phyloP scores from a whole-genome alignment of 92 coral and sea anemone genomes.

The Hydrozoanthus gracilis region DNA sequence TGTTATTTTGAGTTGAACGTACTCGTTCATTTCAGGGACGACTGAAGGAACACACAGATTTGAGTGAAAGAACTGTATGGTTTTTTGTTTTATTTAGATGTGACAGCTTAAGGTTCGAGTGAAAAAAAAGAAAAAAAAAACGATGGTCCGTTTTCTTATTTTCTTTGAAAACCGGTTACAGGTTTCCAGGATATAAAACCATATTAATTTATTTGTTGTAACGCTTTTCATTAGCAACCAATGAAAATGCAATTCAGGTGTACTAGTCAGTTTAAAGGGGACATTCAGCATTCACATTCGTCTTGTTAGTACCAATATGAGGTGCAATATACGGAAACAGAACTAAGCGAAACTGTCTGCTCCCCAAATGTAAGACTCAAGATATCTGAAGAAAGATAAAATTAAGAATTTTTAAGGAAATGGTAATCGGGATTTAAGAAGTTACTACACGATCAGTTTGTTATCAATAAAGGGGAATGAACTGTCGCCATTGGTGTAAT shows the following conservation, averaged over 20 bases:
- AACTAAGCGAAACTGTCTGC: too few species aligned
- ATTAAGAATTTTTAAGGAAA: background rate
- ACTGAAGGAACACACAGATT: background rate
- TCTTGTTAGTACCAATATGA: too few species aligned
- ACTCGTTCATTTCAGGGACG: background rate
- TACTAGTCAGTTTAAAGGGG: too few species aligned
- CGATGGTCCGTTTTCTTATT: background rate
- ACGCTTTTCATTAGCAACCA: too few species aligned
- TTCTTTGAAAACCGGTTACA: background rate
- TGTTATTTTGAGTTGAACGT: background rate
- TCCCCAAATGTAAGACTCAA: too few species aligned
- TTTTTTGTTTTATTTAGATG: background rate
- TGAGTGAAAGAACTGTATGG: background rate
- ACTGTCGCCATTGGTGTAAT: constrained; percentile 8
- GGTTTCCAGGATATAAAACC: background rate
- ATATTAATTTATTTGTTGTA: too few species aligned
- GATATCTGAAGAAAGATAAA: too few species aligned
- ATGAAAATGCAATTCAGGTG: too few species aligned
- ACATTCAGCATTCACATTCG: too few species aligned
- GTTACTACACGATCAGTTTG: background rate
- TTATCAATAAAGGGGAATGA: constrained; percentile 1
- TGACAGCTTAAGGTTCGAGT: background rate
- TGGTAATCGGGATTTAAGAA: background rate
- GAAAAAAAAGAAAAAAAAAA: background rate
- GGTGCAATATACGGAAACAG: too few species aligned